Evolutionary conservation across 2,797 vertebrate species (phyloP).

Genomic region (Anolis apletophallus): DNA sequence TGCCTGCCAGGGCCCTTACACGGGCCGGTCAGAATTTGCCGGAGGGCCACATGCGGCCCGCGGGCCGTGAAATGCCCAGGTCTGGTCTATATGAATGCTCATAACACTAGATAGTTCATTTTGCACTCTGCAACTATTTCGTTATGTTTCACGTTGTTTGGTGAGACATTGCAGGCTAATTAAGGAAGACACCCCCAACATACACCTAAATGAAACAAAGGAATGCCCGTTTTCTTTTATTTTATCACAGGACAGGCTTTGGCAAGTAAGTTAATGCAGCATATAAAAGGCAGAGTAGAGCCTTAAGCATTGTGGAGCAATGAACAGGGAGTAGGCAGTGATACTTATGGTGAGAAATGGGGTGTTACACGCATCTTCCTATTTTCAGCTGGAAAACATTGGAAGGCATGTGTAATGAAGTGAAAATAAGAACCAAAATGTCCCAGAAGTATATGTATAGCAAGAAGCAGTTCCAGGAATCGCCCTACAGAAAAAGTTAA

Average conservation of each 20-base stretch:
- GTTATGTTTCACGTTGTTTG: conserved; percentile 2
- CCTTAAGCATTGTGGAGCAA: neutral
- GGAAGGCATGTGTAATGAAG: neutral
- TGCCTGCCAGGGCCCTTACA: too few relatives aligned
- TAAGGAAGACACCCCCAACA: neutral
- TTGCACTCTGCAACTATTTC: neutral
- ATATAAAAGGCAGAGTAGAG: neutral
- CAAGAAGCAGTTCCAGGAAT: neutral
- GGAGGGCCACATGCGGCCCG: too few relatives aligned
- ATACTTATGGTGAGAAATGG: neutral
- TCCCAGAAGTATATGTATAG: neutral
- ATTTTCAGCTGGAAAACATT: neutral
- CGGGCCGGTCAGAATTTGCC: too few relatives aligned
- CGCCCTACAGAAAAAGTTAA: neutral
- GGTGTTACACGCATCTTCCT: neutral
- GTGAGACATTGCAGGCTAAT: neutral
- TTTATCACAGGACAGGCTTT: too few relatives aligned
- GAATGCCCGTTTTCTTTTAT: neutral
- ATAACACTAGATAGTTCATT: neutral
- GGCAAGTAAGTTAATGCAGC: neutral
- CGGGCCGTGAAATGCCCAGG: too few relatives aligned
- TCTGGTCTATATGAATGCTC: too few relatives aligned
- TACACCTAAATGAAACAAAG: neutral
- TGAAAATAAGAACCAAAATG: neutral
- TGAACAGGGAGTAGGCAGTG: neutral